Conservation (phyloP, 2,888 invertebrate species). For the Mechanitis messenoides region DNA sequence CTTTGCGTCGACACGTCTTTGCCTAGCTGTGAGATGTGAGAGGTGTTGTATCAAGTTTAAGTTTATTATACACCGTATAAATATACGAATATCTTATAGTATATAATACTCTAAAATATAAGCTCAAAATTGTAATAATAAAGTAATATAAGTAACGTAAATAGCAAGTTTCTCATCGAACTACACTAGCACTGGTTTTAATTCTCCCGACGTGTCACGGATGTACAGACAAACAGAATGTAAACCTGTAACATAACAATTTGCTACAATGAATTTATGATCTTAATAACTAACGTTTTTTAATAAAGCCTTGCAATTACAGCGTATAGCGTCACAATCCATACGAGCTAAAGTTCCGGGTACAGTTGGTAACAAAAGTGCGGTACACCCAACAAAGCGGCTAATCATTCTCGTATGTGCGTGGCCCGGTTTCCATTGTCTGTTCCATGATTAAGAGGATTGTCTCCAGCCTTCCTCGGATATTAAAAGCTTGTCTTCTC, state of each 20-base stretch:
- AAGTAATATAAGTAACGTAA: too few species aligned
- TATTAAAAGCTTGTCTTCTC: slow-evolving; percentile 72
- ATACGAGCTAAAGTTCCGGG: slow-evolving; percentile 42
- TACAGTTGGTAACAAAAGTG: slow-evolving; percentile 58
- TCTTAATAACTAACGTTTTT: slow-evolving; percentile 40
- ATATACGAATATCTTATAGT: too few species aligned
- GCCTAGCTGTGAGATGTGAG: background rate
- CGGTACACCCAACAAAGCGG: slow-evolving; percentile 52
- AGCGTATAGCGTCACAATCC: slow-evolving; percentile 39
- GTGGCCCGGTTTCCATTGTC: slow-evolving; percentile 75
- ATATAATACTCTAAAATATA: too few species aligned
- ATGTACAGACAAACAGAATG: slow-evolving; percentile 1
- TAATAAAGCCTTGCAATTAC: slow-evolving; percentile 43
- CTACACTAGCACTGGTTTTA: background rate
- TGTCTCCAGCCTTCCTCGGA: slow-evolving; percentile 71
- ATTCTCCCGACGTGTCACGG: background rate
- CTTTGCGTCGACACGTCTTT: slow-evolving; percentile 14
- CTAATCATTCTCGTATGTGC: slow-evolving; percentile 68
- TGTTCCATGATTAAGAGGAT: slow-evolving; percentile 74
- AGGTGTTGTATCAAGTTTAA: background rate
- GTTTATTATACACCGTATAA: too few species aligned
- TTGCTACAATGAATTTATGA: slow-evolving; percentile 32
- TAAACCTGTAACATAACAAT: slow-evolving; percentile 16
- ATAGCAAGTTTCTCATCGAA: too few species aligned
- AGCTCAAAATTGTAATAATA: too few species aligned